phyloP scores from a whole-genome alignment of 2,113 vertebrate species.

The Indri indri region DNA sequence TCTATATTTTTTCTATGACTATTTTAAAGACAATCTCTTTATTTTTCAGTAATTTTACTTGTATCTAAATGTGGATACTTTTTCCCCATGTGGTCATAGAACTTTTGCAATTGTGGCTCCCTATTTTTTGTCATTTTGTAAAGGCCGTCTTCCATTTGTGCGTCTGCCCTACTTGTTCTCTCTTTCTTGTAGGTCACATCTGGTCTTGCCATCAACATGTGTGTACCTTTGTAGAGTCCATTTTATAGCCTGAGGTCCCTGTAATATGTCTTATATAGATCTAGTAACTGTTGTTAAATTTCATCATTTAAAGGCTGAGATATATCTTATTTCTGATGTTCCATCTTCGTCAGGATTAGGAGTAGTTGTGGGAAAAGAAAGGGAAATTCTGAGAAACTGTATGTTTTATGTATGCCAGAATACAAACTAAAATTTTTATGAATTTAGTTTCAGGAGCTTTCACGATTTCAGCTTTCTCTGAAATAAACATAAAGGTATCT shows the following conservation, averaged over 20 bases:
- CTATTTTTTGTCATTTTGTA: neutral
- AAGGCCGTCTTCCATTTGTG: neutral
- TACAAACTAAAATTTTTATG: neutral
- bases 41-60: neutral
- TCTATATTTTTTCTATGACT: neutral
- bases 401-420: neutral
- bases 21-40: neutral
- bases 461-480: neutral
- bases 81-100: neutral
- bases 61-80: neutral
- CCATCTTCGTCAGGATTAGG: neutral
- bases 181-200: neutral
- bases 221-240: neutral
- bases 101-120: neutral
- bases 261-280: neutral
- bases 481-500: neutral
- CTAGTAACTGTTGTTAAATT: neutral
- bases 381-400: neutral
- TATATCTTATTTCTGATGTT: neutral
- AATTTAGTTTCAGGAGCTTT: conserved; percentile 7
- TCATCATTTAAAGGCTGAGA: neutral
- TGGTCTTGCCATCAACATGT: neutral
- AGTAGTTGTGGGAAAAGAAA: neutral
- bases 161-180: neutral
- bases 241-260: neutral